Evolutionary conservation across 2,888 invertebrate genomes (phyloP).

Genomic region (Sphecodes monilicornis): DNA sequence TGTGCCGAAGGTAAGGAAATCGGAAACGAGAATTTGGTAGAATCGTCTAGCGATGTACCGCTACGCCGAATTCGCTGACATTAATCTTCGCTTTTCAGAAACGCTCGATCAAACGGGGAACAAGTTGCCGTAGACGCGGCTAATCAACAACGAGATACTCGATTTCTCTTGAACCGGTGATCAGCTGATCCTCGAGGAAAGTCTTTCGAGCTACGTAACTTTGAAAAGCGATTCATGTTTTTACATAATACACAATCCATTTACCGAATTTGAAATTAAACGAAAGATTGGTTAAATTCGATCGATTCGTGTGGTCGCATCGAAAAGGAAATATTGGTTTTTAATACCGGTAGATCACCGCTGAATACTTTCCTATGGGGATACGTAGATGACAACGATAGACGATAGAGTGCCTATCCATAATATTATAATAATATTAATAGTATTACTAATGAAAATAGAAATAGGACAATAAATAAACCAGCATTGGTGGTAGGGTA

Average conservation of each 20-base stretch:
- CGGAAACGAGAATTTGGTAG: background rate
- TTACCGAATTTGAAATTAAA: no score
- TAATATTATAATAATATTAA: background rate
- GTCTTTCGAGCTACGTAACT: background rate
- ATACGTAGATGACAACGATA: background rate
- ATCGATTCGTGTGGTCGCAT: no score
- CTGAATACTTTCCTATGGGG: background rate
- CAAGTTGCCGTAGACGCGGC: background rate
- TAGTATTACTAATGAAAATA: background rate
- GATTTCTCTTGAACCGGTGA: background rate
- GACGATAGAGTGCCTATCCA: background rate
- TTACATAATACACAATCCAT: background rate
- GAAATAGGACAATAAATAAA: no score
- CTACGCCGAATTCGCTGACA: background rate
- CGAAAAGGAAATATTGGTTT: no score
- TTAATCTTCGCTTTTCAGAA: background rate
- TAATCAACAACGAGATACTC: background rate
- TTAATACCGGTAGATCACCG: background rate
- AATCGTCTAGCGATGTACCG: background rate
- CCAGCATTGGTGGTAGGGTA: rapidly evolving
- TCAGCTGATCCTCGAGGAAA: background rate
- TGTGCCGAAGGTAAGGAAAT: slow-evolving; percentile 86
- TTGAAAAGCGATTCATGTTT: background rate
- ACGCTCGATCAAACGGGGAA: background rate
- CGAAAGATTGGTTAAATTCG: background rate